Conservation (phyloP, 2,797 vertebrate species). For the Coregonus suidteri region DNA sequence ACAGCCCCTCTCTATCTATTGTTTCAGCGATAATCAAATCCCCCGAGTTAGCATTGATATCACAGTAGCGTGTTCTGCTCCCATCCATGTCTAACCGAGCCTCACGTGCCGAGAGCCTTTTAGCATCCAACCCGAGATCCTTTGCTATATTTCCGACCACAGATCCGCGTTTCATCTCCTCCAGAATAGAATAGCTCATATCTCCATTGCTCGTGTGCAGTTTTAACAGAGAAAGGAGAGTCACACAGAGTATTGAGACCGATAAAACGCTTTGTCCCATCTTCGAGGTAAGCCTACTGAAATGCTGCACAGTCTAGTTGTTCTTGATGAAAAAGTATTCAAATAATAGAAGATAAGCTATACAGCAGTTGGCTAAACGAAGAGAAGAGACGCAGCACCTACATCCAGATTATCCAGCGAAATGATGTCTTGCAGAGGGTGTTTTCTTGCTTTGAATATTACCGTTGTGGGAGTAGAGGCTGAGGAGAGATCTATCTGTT, state of each 20-base stretch:
- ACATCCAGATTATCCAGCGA: too few species aligned
- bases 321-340: too few species aligned
- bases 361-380: too few species aligned
- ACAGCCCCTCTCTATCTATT: constrained; percentile 59
- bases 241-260: not conserved
- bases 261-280: too few species aligned
- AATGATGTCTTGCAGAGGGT: too few species aligned
- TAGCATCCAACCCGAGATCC: constrained; percentile 49
- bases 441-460: too few species aligned
- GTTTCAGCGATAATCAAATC: constrained; percentile 56
- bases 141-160: constrained; percentile 62
- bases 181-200: constrained; percentile 50
- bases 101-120: constrained; percentile 38
- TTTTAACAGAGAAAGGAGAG: not conserved
- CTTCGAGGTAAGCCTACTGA: too few species aligned
- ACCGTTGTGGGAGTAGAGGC: too few species aligned
- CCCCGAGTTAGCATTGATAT: constrained; percentile 44
- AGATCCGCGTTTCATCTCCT: constrained; percentile 55
- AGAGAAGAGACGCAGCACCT: too few species aligned
- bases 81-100: constrained; percentile 54
- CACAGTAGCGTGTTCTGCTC: constrained; percentile 35
- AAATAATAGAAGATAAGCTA: too few species aligned
- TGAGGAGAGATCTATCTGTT: not conserved
- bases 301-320: too few species aligned
- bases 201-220: constrained; percentile 33